Evolutionary conservation across 1,140 invertebrate species (phyloP).

Genomic region (Drosophila watanabei): DNA sequence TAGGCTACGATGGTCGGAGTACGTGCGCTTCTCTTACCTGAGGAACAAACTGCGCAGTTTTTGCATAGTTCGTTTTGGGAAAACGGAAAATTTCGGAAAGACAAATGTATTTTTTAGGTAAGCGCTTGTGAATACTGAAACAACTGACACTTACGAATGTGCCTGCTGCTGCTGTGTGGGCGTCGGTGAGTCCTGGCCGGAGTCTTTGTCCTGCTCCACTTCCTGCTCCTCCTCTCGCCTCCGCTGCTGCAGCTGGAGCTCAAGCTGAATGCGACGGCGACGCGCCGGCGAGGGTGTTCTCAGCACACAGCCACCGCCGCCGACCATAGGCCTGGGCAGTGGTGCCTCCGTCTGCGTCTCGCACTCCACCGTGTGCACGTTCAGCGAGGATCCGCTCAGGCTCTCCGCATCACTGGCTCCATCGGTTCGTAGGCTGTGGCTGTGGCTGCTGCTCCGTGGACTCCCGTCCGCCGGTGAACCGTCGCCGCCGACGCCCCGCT

Average conservation of each 20-base stretch:
- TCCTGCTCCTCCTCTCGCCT: conserved; percentile 18
- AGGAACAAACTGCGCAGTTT: conserved; percentile 83
- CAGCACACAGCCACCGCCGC: conserved; percentile 61
- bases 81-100: conserved; percentile 69
- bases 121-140: conserved; percentile 26
- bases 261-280: conserved; percentile 64
- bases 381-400: conserved; percentile 41
- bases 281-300: conserved; percentile 67
- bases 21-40: conserved; percentile 41
- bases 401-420: conserved; percentile 61
- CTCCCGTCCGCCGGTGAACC: conserved; percentile 25
- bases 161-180: conserved; percentile 54
- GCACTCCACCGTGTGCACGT: conserved; percentile 59
- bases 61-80: conserved; percentile 73
- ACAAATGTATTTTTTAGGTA: conserved; percentile 21
- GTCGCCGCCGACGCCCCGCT: conserved; percentile 30
- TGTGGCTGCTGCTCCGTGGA: conserved; percentile 42
- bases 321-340: conserved; percentile 22
- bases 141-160: conserved; percentile 67
- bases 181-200: conserved; percentile 32
- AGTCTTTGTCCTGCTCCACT: conserved; percentile 18
- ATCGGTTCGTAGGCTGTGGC: conserved; percentile 30
- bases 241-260: conserved; percentile 58
- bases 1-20: not conserved
- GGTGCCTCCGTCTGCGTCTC: conserved; percentile 63